Conservation (phyloP, 1,140 invertebrate species). For the Pseudomyrmex flavicornis region DNA sequence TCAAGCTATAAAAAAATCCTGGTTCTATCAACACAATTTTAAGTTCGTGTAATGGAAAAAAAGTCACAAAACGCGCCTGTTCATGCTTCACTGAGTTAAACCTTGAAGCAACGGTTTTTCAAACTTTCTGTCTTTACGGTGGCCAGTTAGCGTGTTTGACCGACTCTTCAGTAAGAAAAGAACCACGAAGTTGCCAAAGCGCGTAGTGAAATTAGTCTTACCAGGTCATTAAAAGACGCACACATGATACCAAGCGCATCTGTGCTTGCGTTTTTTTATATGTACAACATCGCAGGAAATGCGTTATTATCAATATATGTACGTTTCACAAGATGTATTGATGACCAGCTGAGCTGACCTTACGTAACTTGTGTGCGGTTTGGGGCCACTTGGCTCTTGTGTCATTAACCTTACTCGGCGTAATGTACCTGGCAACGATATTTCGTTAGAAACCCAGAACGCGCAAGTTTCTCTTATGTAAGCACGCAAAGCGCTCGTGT, state of each 20-base stretch:
- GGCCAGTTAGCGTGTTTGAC: slow-evolving; percentile 40
- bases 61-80: slow-evolving; percentile 53
- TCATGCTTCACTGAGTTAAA: slow-evolving; percentile 34
- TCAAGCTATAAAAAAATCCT: neutral
- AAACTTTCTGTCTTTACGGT: slow-evolving; percentile 43
- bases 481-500: slow-evolving; percentile 46
- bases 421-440: slow-evolving; percentile 69
- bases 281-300: slow-evolving; percentile 40
- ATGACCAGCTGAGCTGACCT: slow-evolving; percentile 62
- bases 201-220: slow-evolving; percentile 24
- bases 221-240: slow-evolving; percentile 35
- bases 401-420: slow-evolving; percentile 78
- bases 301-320: slow-evolving; percentile 42
- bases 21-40: slow-evolving; percentile 50
- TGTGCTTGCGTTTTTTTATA: slow-evolving; percentile 4
- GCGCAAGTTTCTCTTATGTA: slow-evolving; percentile 78
- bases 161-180: slow-evolving; percentile 43
- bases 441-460: slow-evolving; percentile 78
- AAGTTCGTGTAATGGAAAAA: slow-evolving; percentile 31
- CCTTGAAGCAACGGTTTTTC: slow-evolving; percentile 54
- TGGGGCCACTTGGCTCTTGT: slow-evolving; percentile 79
- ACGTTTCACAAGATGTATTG: neutral
- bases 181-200: slow-evolving; percentile 29
- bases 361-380: slow-evolving; percentile 76
- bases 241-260: slow-evolving; percentile 19